These are phyloP conservation scores for Aphelenchoides besseyi DNA, from an alignment of 1,140 invertebrate genomes.

Conservation along the genomic window DNA sequence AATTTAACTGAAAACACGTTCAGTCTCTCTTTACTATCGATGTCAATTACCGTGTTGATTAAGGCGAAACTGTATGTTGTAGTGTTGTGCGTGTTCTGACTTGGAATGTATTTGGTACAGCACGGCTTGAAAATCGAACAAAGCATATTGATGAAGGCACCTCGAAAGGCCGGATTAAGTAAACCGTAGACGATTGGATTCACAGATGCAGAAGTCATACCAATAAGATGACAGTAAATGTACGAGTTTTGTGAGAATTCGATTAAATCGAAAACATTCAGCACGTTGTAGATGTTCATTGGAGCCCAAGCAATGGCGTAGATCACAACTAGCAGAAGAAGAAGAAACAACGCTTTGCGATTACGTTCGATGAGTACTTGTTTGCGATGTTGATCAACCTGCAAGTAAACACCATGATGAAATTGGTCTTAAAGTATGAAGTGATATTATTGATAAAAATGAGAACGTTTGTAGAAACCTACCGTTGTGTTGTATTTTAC, in stretches of 20 bases:
- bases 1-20: background rate
- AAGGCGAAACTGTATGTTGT: conserved; percentile 32
- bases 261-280: conserved; percentile 59
- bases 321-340: conserved; percentile 52
- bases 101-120: conserved; percentile 46
- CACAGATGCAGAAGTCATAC: conserved; percentile 57
- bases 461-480: conserved; percentile 36
- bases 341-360: conserved; percentile 54
- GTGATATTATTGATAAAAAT: conserved; percentile 38
- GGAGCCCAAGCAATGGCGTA: conserved; percentile 59
- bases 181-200: conserved; percentile 60
- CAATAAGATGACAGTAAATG: conserved; percentile 59
- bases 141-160: conserved; percentile 47
- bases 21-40: background rate
- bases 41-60: conserved; percentile 7
- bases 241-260: conserved; percentile 61
- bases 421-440: conserved; percentile 31
- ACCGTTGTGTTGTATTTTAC: conserved; percentile 51
- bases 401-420: conserved; percentile 11
- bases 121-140: conserved; percentile 50
- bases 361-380: conserved; percentile 30
- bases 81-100: conserved; percentile 14
- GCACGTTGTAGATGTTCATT: conserved; percentile 59
- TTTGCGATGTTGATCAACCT: conserved; percentile 17
- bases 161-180: conserved; percentile 51